phyloP scores from a whole-genome alignment of 2,888 invertebrate genomes.

The Bombylius discolor region DNA sequence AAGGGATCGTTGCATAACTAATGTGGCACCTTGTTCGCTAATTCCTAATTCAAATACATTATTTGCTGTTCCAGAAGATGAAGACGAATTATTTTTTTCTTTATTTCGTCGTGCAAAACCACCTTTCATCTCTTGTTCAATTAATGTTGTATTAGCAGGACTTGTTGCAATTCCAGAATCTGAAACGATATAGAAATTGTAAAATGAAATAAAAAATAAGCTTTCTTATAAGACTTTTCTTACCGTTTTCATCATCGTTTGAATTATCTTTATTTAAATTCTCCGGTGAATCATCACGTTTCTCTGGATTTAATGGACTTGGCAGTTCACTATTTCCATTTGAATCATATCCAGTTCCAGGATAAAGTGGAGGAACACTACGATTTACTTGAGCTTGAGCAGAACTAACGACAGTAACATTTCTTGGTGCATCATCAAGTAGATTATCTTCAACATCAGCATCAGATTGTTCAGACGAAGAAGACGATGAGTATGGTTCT shows the following conservation, averaged over 20 bases:
- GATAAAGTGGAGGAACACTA: slow-evolving; percentile 3
- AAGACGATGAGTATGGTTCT: slow-evolving; percentile 21
- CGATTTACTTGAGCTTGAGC: slow-evolving; percentile 16
- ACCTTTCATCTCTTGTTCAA: slow-evolving; percentile 5
- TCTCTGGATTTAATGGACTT: slow-evolving; percentile 34
- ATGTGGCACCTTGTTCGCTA: slow-evolving; percentile 29
- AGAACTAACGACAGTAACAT: slow-evolving; percentile 16
- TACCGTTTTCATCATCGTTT: slow-evolving; percentile 40
- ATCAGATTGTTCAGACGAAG: slow-evolving; percentile 59
- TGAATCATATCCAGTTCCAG: slow-evolving; percentile 19
- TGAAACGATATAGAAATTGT: slow-evolving; percentile 11
- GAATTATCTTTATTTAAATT: slow-evolving; percentile 43
- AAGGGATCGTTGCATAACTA: slow-evolving; percentile 25
- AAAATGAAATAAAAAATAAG: slow-evolving; percentile 1
- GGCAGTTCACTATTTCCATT: slow-evolving; percentile 30
- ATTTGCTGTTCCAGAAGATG: slow-evolving; percentile 8
- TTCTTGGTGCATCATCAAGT: slow-evolving; percentile 39
- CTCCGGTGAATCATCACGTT: slow-evolving; percentile 44
- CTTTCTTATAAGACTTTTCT: not conserved
- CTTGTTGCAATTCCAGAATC: slow-evolving; percentile 36
- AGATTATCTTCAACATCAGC: slow-evolving; percentile 72
- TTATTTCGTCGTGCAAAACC: slow-evolving; percentile 10
- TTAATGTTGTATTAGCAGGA: slow-evolving; percentile 25
- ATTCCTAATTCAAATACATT: slow-evolving; percentile 27
- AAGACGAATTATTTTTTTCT: slow-evolving; percentile 5